Base-by-base conservation (phyloP, 2,797 vertebrate genomes). In the Betta splendens region DNA sequence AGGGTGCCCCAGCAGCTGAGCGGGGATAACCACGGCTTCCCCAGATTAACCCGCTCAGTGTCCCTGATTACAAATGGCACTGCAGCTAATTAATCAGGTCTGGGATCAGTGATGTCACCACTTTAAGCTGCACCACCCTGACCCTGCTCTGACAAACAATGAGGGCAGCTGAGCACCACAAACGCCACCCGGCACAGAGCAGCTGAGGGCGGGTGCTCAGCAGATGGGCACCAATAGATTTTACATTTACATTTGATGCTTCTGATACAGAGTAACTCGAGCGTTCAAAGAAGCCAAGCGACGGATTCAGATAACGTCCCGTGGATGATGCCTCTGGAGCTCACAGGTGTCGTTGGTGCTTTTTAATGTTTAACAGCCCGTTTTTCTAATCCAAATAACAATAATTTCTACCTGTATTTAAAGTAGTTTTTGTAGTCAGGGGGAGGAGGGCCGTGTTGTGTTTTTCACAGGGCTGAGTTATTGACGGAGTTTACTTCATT, bases 61-160 rank as follows among this genome's bases (percentile, higher is more conserved):
- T 73, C 49, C 40, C 44, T 12, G 40, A 57, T 64, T 71, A 69
- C 77, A 66, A 83, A 89, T 64, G 69, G 71, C 64, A 50, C 53
- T 40, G 67, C 84, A 54, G 76, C 76, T 68, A 58, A 74, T 81
- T 80, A 88, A 88, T 86, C 83, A 71, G 83, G 36, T 50, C 67
- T 63, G 56, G n/a, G n/a, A 64, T 42, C 75, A 29, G 42, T 85
- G 76, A 77, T 67, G 78, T 82, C 82, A 77, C 68, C 64, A 51
- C 35, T 51, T 59, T 57, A 75, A 71, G 57, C 69, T 36, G 54
- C 9, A 18, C 11, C 8, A 23, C 22, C 51, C 64, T 54, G 69
- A 66, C 58, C 62, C 60, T 28, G 18, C 51, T 13, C 0, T 9
- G 61, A 55, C 44, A 46, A 72, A 77, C 75, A 83, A 77, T 53